Conservation (phyloP, 2,888 invertebrate species). For the Antitype chi region DNA sequence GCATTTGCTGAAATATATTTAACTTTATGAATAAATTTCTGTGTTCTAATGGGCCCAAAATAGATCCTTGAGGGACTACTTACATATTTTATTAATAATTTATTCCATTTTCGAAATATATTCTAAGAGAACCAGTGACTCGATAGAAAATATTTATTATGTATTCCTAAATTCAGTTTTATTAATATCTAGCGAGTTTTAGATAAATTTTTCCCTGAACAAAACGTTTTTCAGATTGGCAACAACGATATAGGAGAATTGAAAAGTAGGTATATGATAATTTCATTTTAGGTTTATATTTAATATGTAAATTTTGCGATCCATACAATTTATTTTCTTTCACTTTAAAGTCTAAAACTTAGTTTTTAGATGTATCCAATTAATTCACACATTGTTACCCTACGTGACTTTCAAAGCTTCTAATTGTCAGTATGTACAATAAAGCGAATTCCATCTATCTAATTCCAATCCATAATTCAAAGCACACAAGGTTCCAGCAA, state of each 20-base stretch:
- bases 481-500: constrained; percentile 22
- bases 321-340: neutral
- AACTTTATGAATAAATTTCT: neutral
- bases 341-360: neutral
- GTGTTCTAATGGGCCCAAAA: constrained; percentile 18
- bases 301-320: neutral
- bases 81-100: constrained; percentile 3
- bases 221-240: constrained; percentile 1
- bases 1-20: neutral
- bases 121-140: neutral
- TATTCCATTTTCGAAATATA: constrained; percentile 10
- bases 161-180: neutral
- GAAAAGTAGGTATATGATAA: neutral
- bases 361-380: neutral
- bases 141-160: constrained; percentile 5
- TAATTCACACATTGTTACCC: neutral
- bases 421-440: neutral
- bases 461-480: constrained; percentile 32
- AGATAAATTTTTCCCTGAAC: neutral
- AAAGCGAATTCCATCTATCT: neutral
- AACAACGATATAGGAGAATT: neutral
- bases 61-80: constrained; percentile 26
- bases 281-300: neutral
- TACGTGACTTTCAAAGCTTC: neutral
- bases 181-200: neutral